Base-by-base conservation (phyloP, 2,113 vertebrate genomes). In the Pygoscelis antarcticus region DNA sequence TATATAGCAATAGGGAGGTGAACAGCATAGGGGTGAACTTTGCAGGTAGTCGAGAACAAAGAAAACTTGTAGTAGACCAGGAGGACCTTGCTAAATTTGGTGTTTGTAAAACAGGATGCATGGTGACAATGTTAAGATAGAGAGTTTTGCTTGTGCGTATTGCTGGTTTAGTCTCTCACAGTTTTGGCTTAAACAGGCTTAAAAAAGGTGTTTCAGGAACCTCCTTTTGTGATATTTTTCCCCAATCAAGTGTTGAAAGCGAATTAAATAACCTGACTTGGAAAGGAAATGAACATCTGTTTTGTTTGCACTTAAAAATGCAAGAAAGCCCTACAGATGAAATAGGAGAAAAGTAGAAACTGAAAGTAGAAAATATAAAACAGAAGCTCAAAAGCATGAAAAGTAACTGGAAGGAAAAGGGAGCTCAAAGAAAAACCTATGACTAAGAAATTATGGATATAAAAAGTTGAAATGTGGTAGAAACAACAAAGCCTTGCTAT, bases 251-350 rank as follows among this genome's bases (percentile, higher is more conserved):
- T 79, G 62, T 75, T 93, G 87, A 81, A 82, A 91, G 30, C 4
- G 6, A 90, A 62, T 84, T 96, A 91, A 93, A 71, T 91, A 71
- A 80, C 78, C 86, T 61, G 25, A 23, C 62, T 87, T 91, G 84
- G 92, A 96, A 94, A 90, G 95, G 92, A 93, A 96, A 44, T 80
- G 27, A 64, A 91, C 92, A 91, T 93, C 90, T 88, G 85, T 94
- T 96, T 93, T 94, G 66, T 93, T 94, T 92, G 84, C 5, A 1
- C 61, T 78, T 94, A 30, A 49, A 72, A 79, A 78, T 80, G 70
- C 27, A 72, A 57, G 82, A 94, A 95, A 76, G 40, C 30, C 32
- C 8, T 72, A 49, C 26, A 30, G 69, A 49, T 87, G 7, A 87
- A 95, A 58, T 49, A 51, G 46, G 66, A 83, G 49, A 57, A 69